A percentile compares a stretch with the other conserved stretches of the same genome.
Evolutionary conservation across 1,140 invertebrate species (phyloP).

Genomic region (Adoxophyes honmai): DNA sequence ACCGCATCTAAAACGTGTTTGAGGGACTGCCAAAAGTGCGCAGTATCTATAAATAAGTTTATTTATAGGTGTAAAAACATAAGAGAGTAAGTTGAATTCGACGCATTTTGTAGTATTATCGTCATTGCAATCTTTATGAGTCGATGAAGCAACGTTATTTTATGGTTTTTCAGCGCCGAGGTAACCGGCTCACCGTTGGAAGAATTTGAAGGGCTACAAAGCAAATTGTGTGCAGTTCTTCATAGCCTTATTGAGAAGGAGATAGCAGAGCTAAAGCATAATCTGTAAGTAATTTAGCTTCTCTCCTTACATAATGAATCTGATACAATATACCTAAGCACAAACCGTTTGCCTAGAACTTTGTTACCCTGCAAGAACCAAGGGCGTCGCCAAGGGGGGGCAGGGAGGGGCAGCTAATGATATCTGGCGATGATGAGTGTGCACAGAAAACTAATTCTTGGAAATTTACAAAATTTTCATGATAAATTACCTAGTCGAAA

Average conservation of each 20-base stretch:
- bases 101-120: neutral
- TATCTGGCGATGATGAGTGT: too few species aligned
- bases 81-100: constrained; percentile 54
- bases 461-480: too few species aligned
- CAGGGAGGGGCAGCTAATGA: too few species aligned
- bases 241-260: constrained; percentile 54
- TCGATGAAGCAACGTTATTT: neutral
- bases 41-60: constrained; percentile 67
- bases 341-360: too few species aligned
- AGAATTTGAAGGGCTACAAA: constrained; percentile 46
- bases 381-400: too few species aligned
- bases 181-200: constrained; percentile 53
- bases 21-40: constrained; percentile 70
- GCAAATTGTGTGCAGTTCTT: constrained; percentile 44
- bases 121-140: neutral
- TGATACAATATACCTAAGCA: constrained; percentile 16
- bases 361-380: too few species aligned
- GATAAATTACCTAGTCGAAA: too few species aligned
- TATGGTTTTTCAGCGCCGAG: constrained; percentile 46
- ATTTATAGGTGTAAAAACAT: constrained; percentile 60
- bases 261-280: constrained; percentile 42
- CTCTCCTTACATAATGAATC: constrained; percentile 21
- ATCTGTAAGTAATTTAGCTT: constrained; percentile 47
- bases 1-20: constrained; percentile 61
- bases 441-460: too few species aligned